Evolutionary conservation across 1,140 invertebrate genomes (phyloP).

Genomic region (Ylistrum balloti): DNA sequence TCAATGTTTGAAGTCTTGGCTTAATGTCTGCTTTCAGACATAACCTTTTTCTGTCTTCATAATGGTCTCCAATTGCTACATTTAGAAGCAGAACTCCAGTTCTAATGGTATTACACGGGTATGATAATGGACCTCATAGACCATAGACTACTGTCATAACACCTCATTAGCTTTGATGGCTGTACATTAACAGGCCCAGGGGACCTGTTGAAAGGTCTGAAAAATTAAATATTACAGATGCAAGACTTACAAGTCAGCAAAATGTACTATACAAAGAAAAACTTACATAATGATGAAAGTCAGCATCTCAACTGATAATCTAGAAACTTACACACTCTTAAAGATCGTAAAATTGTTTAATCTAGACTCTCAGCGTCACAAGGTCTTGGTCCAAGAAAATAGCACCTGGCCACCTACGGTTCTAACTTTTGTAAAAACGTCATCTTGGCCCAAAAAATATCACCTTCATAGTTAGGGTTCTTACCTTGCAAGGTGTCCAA

Average conservation of each 20-base stretch:
- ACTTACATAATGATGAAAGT: not conserved
- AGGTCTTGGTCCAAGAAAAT: too few species aligned
- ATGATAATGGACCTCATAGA: not conserved
- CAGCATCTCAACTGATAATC: too few species aligned
- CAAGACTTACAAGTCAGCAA: not conserved
- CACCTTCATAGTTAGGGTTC: too few species aligned
- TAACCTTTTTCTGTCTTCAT: not conserved
- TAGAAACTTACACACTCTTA: too few species aligned
- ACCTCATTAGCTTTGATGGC: not conserved
- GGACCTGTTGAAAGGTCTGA: not conserved
- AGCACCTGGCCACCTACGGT: too few species aligned
- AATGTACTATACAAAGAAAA: not conserved
- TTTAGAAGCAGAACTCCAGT: not conserved
- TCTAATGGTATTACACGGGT: not conserved
- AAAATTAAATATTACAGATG: not conserved
- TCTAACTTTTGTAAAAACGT: too few species aligned
- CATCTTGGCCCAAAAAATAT: too few species aligned
- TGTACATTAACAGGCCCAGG: not conserved
- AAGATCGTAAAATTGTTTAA: too few species aligned
- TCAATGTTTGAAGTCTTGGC: not conserved
- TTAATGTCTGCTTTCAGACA: not conserved
- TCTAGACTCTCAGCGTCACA: too few species aligned
- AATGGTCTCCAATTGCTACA: not conserved
- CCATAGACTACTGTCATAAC: not conserved
- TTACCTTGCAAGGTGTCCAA: too few species aligned